Evolutionary conservation across 2,113 vertebrate genomes (phyloP), one percentile per base, ranked within the genome.

Genomic region (Mesembrinibis cayennensis): DNA sequence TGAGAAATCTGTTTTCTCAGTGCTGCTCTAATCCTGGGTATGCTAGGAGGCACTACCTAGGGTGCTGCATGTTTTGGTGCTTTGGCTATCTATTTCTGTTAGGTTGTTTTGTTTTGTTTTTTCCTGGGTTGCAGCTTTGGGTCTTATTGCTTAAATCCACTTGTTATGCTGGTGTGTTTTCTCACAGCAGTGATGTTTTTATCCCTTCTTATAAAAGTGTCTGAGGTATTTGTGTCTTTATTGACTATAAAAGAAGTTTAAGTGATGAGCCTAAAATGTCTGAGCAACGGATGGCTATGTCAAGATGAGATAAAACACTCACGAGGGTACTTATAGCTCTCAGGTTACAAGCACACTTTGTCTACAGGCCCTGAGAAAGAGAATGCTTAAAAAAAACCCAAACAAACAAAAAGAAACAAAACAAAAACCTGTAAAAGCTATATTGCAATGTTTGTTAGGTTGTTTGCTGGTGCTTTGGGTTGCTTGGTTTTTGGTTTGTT

Each of bases 1-100:
- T 45, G 49, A 50, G 42, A 5, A 67, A 3, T 1, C 0, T 1
- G 6, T 50, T 40, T 52, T 2, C 3, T 16, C 0, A 3, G n/a
- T 13, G 16, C 13, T 62, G 9, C 2, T 50, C 36, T 17, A 29
- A 58, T 3, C 5, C 25, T 62, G n/a, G 10, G 1, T 34, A 2
- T 72, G 19, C 7, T 62, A 22, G 13, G 16, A n/a, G 38, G 8
- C 2, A 7, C 7, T 2, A 14, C 2, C 4, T 4, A 5, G 13
- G 16, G 21, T 16, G 6, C 10, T 58, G 6, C 3, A 3, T 7
- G 21, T 21, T 44, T 65, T 44, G 17, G 25, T 19, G 19, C 6
- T 70, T 79, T 18, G 9, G 34, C 7, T 49, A 61, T 40, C 7
- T 56, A 3, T 21, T 94, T 30, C 13, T 67, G 1, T 6, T 27